Percentiles rank a stretch among this genome's conserved stretches.
phyloP scores from a whole-genome alignment of 2,113 vertebrate genomes.

The Cebus imitator region DNA sequence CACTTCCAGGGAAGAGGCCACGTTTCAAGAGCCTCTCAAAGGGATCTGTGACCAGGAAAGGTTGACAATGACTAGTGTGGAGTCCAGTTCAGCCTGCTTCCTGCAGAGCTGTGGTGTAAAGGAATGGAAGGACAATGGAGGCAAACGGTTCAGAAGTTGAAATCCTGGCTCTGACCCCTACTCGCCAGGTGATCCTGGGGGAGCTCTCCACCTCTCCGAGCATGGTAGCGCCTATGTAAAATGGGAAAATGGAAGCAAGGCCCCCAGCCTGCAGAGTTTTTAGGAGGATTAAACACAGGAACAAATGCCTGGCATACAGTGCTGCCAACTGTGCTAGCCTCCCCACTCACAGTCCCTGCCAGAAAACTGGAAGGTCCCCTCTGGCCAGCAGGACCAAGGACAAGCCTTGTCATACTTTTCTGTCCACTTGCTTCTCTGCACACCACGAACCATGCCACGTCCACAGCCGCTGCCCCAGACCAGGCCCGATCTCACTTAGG shows the following conservation, averaged over 20 bases:
- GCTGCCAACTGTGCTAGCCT: background rate
- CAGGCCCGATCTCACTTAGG: no score
- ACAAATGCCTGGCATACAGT: background rate
- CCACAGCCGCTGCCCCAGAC: background rate
- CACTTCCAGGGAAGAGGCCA: background rate
- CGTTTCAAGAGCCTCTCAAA: background rate
- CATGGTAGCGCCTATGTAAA: background rate
- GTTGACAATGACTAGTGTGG: accelerated
- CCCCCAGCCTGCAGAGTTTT: background rate
- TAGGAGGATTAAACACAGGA: background rate
- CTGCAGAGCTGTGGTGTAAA: background rate
- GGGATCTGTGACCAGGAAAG: background rate
- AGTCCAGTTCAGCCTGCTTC: background rate
- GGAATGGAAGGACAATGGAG: background rate
- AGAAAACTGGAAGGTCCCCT: background rate
- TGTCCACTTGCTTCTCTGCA: no score
- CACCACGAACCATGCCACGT: background rate
- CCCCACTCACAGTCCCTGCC: background rate
- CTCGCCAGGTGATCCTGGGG: background rate
- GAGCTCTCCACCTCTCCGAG: background rate
- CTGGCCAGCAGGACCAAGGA: no score
- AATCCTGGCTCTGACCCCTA: background rate
- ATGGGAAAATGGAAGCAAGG: background rate
- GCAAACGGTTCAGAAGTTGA: background rate
- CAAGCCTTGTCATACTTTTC: background rate